A percentile compares a stretch with the other conserved stretches of the same genome.
phyloP scores from a whole-genome alignment of 2,113 vertebrate genomes.

The Myiopsitta monachus region DNA sequence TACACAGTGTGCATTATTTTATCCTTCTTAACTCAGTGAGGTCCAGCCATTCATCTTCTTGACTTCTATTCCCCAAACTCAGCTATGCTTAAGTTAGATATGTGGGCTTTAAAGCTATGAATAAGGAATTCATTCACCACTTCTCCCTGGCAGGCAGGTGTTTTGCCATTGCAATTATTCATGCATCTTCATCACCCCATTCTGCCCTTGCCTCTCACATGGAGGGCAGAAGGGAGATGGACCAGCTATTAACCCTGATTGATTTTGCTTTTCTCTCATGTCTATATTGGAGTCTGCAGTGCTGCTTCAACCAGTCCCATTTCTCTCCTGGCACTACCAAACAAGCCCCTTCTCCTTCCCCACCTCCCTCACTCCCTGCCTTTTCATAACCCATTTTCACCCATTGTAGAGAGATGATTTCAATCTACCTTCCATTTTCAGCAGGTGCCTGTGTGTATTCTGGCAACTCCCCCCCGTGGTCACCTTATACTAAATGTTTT shows the following conservation, averaged over 20 bases:
- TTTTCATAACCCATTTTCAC: not conserved
- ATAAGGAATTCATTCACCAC: not conserved
- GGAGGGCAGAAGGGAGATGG: not conserved
- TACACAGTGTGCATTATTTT: not conserved
- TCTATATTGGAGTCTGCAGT: fast-evolving
- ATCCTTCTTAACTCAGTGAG: not conserved
- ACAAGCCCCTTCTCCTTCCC: not conserved
- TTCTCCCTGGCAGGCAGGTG: not conserved
- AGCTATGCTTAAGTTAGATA: not conserved
- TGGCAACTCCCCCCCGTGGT: not conserved
- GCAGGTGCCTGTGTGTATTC: fast-evolving
- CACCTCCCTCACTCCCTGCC: not conserved
- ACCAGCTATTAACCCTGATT: not conserved
- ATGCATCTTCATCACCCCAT: not conserved
- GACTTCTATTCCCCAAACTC: not conserved
- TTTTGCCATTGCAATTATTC: not conserved
- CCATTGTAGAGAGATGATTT: not conserved
- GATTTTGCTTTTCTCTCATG: not conserved
- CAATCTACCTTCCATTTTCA: not conserved
- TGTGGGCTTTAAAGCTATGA: not conserved
- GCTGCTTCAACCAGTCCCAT: not conserved
- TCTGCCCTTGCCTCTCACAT: not conserved
- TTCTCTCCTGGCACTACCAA: not conserved
- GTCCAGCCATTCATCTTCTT: not conserved
- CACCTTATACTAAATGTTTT: not conserved